Base-by-base conservation (phyloP, 1,140 invertebrate genomes). In the Probaryconus sp. region DNA sequence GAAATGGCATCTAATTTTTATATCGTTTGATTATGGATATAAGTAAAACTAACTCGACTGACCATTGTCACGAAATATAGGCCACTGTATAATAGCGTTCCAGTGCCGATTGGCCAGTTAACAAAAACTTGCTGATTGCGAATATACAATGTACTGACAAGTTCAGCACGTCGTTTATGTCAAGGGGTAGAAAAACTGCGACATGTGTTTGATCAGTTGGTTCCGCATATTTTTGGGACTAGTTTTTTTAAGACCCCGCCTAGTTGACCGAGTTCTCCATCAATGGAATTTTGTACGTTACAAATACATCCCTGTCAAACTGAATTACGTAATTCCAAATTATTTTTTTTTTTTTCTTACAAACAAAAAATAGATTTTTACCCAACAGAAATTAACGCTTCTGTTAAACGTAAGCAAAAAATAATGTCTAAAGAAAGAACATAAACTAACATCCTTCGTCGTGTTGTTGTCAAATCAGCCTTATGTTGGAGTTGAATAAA, bases 211-310 rank as follows among this genome's bases (percentile, higher is more conserved):
- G 56, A 33, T 24, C 16, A 11, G 31, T 53, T 28, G 30, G 68
- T 81, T 76, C 77, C 72, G 77, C 78, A 79, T 80, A 82, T 80
- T 82, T 82, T 81, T 64, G 77, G 55, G 55, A 31, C 35, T 37
- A 81, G 72, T 83, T 83, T 82, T n/a, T 83, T 82, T 64, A 71
- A 74, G 55, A 9, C 31, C 2, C 4, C 9, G 11, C 6, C 13
- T 35, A 21, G 37, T 31, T 65, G 55, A 65, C 61, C 67, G 55
- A 38, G 37, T 18, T 55, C 45, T 31, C 55, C 50, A 61, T 53
- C 64, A 72, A 72, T 77, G 37, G 43, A 17, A 14, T 7, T n/a
- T n/a, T n/a, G n/a, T n/a, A n/a, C n/a, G n/a, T n/a, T n/a, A n/a
- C n/a, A n/a, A n/a, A n/a, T n/a, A 30, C 24, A 10, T 55, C 70